These are phyloP conservation scores for Catamblyrhynchus diadema DNA, from an alignment of 2,797 vertebrate genomes.

Conservation along the genomic window DNA sequence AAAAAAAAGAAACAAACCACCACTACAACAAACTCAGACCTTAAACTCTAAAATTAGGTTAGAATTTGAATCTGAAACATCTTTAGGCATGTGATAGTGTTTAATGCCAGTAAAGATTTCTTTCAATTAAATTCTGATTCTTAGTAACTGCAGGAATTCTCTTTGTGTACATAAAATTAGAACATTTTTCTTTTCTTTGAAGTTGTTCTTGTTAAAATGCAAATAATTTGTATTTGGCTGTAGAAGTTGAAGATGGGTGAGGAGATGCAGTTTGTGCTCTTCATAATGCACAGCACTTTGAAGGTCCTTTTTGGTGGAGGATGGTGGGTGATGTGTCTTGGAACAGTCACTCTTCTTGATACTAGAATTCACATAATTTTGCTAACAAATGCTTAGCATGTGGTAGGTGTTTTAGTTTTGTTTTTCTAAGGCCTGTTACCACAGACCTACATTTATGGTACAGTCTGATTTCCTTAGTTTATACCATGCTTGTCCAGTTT, in stretches of 20 bases:
- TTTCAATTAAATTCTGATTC: background rate
- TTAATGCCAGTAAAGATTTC: background rate
- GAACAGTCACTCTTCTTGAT: background rate
- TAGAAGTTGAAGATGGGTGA: background rate
- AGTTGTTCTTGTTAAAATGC: background rate
- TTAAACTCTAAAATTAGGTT: background rate
- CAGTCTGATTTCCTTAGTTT: background rate
- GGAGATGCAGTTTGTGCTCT: background rate
- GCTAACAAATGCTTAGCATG: background rate
- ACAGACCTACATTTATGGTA: background rate
- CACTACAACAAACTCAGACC: background rate
- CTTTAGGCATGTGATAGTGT: background rate
- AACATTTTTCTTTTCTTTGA: background rate
- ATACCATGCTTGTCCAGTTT: background rate
- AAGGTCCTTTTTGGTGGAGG: background rate
- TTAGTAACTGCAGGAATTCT: background rate
- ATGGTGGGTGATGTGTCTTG: background rate
- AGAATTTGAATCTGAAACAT: background rate
- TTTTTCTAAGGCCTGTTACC: background rate
- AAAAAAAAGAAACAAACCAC: too few relatives aligned
- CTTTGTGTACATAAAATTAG: background rate
- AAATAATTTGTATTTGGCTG: background rate
- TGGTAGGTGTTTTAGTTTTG: background rate
- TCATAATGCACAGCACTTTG: background rate
- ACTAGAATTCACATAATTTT: background rate